Base-by-base conservation (phyloP, 2,888 invertebrate species). In the Caenorhabditis afra region DNA sequence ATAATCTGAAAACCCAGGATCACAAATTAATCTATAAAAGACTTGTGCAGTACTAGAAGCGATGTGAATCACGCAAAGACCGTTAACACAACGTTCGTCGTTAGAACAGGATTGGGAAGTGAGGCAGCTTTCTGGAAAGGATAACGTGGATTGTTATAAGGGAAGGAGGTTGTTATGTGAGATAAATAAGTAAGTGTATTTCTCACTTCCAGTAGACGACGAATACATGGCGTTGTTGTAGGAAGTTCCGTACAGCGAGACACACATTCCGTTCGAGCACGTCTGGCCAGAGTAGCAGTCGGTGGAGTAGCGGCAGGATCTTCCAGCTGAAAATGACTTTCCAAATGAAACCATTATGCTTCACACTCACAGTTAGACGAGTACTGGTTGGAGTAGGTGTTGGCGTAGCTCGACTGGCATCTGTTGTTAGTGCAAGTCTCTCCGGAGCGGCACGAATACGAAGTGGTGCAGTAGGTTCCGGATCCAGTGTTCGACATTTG, bases 141-240 rank as follows among this genome's bases (percentile, higher is more conserved):
- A 11, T 20, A 39, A 16, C 12, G 41, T 11, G 18, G 47, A 18
- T 41, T 35, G 47, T n/a, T 16, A 14, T 3, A 22, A 20, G 4
- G 18, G 12, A 12, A 18, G 16, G 45, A 37, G n/a, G 10, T 39
- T 1, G 20, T 55, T 29, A 29, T n/a, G 8, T 37, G 37, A 37
- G 37, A 8, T 58, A 45, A 23, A 20, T 3, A 35, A 1, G 1
- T 20, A 16, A 44, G 3, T 29, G 29, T 29, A n/a, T n/a, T n/a
- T n/a, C 77, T 55, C 20, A 78, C 78, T 71, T 71, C 78, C 71
- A 18, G 64, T 64, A n/a, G 47, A 39, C 10, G 78, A 61, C 1
- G 71, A 78, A 47, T 78, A 71, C 66, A 71, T 78, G 23, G 78
- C 53, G n/a, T 78, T 71, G 53, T 59, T 77, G 66, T 78, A 71